Evolutionary conservation across 1,140 invertebrate species (phyloP).

Genomic region (Apis laboriosa): DNA sequence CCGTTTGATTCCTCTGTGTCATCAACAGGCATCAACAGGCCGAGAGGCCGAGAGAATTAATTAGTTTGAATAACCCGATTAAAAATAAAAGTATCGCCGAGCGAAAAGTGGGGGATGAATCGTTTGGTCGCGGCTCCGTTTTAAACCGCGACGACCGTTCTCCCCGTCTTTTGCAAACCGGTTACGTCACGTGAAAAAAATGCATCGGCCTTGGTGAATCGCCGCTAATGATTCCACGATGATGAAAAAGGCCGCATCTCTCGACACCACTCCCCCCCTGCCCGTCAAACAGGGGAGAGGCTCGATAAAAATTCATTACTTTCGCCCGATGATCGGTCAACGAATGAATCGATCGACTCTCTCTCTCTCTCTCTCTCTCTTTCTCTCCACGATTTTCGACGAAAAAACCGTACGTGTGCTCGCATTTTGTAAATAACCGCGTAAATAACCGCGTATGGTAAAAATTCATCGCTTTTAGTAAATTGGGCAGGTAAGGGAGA

Average conservation of each 20-base stretch:
- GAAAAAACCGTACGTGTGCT: conserved; percentile 5
- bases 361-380: neutral
- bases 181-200: conserved; percentile 30
- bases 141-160: conserved; percentile 2
- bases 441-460: conserved; percentile 29
- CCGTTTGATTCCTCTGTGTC: conserved; percentile 50
- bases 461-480: conserved; percentile 46
- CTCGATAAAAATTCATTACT: conserved; percentile 52
- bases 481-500: neutral
- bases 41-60: conserved; percentile 51
- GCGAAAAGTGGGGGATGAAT: neutral
- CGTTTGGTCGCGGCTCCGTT: conserved; percentile 41
- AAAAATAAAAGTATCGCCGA: conserved; percentile 59
- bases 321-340: conserved; percentile 8
- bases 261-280: neutral
- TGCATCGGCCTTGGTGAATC: conserved; percentile 7
- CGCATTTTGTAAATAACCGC: conserved; percentile 41
- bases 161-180: conserved; percentile 22
- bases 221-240: conserved; percentile 17
- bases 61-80: conserved; percentile 63
- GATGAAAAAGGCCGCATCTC: conserved; percentile 4
- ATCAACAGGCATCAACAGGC: conserved; percentile 32
- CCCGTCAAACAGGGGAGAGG: neutral
- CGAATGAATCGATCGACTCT: conserved; percentile 13
- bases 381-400: too few relatives aligned